phyloP scores from a whole-genome alignment of 2,888 invertebrate genomes.

The Folsomia candida region DNA sequence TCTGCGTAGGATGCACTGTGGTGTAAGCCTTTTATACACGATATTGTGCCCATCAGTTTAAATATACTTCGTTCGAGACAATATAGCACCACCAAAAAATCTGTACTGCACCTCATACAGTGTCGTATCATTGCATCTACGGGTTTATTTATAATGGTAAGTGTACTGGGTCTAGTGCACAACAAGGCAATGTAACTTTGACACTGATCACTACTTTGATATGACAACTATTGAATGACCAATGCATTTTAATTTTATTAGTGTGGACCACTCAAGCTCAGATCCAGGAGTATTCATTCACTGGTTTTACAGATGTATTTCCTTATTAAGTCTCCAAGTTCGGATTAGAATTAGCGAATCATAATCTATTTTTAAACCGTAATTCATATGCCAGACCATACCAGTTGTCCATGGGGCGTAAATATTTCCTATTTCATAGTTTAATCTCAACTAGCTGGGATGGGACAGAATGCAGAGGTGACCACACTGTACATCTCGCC shows the following conservation, averaged over 20 bases:
- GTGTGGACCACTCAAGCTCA: background rate
- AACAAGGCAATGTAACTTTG: background rate
- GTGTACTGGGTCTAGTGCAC: background rate
- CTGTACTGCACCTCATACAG: too few relatives aligned
- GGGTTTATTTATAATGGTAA: too few relatives aligned
- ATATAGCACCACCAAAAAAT: too few relatives aligned
- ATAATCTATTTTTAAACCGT: background rate
- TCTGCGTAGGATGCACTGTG: too few relatives aligned
- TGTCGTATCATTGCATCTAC: too few relatives aligned
- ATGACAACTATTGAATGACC: background rate
- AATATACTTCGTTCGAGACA: too few relatives aligned
- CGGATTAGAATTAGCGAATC: background rate
- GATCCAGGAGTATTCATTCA: background rate
- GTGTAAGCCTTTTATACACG: too few relatives aligned
- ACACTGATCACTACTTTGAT: slow-evolving; percentile 7
- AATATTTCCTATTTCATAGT: background rate
- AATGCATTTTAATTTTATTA: background rate
- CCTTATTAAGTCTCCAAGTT: background rate
- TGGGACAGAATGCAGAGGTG: background rate
- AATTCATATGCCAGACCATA: background rate
- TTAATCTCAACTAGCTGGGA: background rate
- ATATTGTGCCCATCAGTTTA: too few relatives aligned
- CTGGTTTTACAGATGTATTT: background rate
- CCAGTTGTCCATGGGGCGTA: background rate
- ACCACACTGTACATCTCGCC: background rate